These are phyloP conservation scores for Momotus momota DNA, from an alignment of 2,797 vertebrate genomes.

Conservation along the genomic window DNA sequence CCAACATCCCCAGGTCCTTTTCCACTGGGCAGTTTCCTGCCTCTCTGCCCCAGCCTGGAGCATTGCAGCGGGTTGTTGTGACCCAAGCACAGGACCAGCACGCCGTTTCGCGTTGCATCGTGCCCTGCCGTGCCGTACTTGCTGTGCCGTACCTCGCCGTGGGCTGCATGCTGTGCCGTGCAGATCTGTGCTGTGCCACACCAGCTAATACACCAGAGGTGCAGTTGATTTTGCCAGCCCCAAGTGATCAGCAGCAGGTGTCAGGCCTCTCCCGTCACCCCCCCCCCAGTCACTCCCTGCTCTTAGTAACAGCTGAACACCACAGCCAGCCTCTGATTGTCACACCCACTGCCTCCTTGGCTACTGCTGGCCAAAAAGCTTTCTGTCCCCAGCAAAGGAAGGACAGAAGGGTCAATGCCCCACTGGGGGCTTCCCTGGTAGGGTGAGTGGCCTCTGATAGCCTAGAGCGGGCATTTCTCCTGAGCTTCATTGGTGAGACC, in stretches of 20 bases:
- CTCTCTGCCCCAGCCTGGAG: neutral
- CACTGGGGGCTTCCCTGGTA: no score
- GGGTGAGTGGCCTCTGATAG: neutral
- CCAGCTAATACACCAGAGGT: neutral
- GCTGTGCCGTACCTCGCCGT: no score
- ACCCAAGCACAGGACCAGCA: neutral
- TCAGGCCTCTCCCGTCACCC: no score
- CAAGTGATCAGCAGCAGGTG: no score
- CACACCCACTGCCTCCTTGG: no score
- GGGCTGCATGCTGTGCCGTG: neutral
- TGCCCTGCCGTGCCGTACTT: neutral
- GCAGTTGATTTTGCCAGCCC: neutral
- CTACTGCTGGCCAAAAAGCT: no score
- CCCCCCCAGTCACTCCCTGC: no score
- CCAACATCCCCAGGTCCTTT: neutral
- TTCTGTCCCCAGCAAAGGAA: no score
- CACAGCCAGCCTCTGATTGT: no score
- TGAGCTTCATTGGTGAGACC: fast-evolving
- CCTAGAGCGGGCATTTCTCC: neutral
- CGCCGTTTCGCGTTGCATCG: neutral
- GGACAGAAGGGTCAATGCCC: no score
- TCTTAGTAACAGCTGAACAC: no score
- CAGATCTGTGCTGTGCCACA: neutral
- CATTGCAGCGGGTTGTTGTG: neutral
- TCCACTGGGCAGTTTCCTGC: neutral